Evolutionary conservation across 2,113 vertebrate genomes (phyloP), one percentile per base, ranked within the genome.

Genomic region (Mugil cephalus): DNA sequence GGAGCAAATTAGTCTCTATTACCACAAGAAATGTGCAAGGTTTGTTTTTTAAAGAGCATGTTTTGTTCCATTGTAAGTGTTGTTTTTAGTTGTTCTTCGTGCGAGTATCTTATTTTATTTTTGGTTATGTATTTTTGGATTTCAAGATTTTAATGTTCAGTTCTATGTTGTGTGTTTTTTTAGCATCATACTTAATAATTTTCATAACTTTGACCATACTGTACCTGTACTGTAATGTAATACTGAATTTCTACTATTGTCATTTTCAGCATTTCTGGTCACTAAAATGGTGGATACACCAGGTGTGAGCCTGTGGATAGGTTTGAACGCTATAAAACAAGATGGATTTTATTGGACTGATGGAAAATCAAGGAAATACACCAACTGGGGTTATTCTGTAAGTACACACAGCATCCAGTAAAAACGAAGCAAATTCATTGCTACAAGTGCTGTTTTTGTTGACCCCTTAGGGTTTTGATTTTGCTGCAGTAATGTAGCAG

Each of bases 271-370:
- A 50, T 98, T 96, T 80, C 74, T 98, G 56, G 95, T 88, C 10
- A 94, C 91, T 54, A 91, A 87, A 15, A 90, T 96, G 84, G 89
- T 85, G 8, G 45, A 69, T 61, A 68, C 83, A 38, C 83, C 83
- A 40, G 38, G 21, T 19, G 43, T 64, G 48, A 91, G 95, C 77
- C 70, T 92, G 11, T 99, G 97, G 97, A 96, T 93, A 63, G 97
- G 97, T 73, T 85, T 99, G 81, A 96, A 94, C 74, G 93, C 95
- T 69, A 30, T 96, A 43, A 83, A 74, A 91, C 93, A 83, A 61
- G 88, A 60, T 88, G 95, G 59, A 60, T 94, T 95, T 83, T 94
- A 92, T 53, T 99, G 97, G 97, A 95, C 94, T 2, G 95, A 96
- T 70, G 96, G 96, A 21, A 94, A 79, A 63, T 76, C 82, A 14